These are phyloP conservation scores for Hypena proboscidalis DNA, from an alignment of 2,888 invertebrate species.

Conservation along the genomic window DNA sequence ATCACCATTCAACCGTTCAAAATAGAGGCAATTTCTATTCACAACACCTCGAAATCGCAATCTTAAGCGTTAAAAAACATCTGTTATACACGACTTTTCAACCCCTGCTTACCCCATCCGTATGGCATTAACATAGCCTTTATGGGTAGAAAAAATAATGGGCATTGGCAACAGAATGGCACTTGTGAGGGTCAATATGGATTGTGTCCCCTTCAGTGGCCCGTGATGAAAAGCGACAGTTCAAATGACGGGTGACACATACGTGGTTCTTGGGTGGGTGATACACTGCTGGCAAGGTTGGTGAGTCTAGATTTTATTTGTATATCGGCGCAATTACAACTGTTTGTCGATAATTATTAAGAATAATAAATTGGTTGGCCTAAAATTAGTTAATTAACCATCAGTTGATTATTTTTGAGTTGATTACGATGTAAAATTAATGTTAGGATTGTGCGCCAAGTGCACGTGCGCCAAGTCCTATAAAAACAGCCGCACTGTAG, in stretches of 20 bases:
- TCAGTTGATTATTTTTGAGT: too few relatives aligned
- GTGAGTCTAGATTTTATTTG: constrained; percentile 13
- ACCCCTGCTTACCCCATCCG: constrained; percentile 68
- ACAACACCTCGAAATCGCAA: constrained; percentile 47
- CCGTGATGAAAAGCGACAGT: constrained; percentile 83
- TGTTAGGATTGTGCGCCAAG: too few relatives aligned
- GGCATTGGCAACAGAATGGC: constrained; percentile 65
- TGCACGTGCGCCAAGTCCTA: too few relatives aligned
- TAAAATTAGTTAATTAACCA: too few relatives aligned
- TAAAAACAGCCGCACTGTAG: too few relatives aligned
- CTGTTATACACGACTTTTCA: constrained; percentile 64
- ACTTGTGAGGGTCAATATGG: constrained; percentile 66
- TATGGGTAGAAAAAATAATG: constrained; percentile 79
- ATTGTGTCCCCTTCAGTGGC: constrained; percentile 51
- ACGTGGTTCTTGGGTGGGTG: constrained; percentile 60
- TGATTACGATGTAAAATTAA: too few relatives aligned
- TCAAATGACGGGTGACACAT: constrained; percentile 82
- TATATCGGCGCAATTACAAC: not conserved
- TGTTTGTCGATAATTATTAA: not conserved
- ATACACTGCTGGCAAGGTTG: constrained; percentile 34
- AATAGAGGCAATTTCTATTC: constrained; percentile 55
- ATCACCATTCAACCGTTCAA: constrained; percentile 15
- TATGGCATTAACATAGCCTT: constrained; percentile 78
- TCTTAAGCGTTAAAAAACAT: constrained; percentile 60
- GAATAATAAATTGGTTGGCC: too few relatives aligned